Evolutionary conservation across 2,113 vertebrate species (phyloP), one percentile per base, ranked within the genome.

Genomic region (Megaceryle maxima): DNA sequence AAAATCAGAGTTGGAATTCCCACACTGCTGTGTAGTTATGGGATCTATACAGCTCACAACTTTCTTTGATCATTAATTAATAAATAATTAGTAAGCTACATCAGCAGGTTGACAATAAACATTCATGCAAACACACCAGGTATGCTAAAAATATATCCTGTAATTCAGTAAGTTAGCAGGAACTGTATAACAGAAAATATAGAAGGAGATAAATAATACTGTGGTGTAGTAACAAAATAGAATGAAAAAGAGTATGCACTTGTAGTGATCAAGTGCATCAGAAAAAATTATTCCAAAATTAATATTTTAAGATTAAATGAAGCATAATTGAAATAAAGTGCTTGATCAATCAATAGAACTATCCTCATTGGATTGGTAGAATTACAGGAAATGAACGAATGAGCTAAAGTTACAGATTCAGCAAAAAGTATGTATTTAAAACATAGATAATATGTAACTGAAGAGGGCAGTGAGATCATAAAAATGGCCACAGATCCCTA

Each of bases 301-400:
- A 94, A 74, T 92, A 84, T 84, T 84, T 84, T 80, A 94, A 92
- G 76, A 89, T 24, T 4, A 80, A 94, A 81, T 81, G 29, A 92
- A 89, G 28, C 8, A 11, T 7, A 92, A 93, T 46, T 31, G 50
- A 94, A 93, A 91, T 93, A 87, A 93, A 83, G 73, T 26, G 72
- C 24, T 72, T 62, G 43, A 78, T 66, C 63, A 39, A 43, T 57
- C 24, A 89, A 80, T 29, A 79, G n/a, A 94, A 69, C 35, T 69
- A 35, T 35, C 33, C 33, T 50, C 44, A 69, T 17, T 50, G 44
- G 67, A 69, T 84, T 89, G 64, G 19, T 48, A 18, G 73, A 88
- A 94, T 84, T 91, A 84, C 5, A 85, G 84, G 64, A 95, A 93
- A 92, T 4, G 3, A 86, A 84, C 66, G 31, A 82, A 91, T 29